A percentile compares a stretch with the other conserved stretches of the same genome.
These are phyloP conservation scores for Cerastis leucographa DNA, from an alignment of 2,888 invertebrate genomes.

Conservation along the genomic window DNA sequence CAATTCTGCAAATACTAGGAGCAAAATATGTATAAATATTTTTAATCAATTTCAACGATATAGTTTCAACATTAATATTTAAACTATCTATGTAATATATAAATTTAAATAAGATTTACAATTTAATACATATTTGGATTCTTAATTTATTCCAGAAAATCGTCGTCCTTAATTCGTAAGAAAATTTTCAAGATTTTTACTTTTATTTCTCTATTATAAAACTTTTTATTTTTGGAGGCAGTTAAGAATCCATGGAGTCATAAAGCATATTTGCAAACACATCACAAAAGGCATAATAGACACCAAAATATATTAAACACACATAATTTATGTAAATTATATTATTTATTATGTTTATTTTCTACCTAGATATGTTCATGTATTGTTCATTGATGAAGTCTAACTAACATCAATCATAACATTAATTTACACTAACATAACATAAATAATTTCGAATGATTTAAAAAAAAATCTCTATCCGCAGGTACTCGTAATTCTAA, in stretches of 20 bases:
- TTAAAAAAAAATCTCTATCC: neutral
- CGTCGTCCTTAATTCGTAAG: neutral
- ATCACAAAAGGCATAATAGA: slow-evolving; percentile 7
- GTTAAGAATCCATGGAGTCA: neutral
- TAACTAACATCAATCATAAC: neutral
- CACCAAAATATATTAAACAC: slow-evolving; percentile 24
- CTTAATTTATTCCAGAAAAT: neutral
- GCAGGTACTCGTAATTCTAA: neutral
- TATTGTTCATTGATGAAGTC: neutral
- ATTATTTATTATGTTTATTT: neutral
- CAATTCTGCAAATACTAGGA: neutral
- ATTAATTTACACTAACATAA: neutral
- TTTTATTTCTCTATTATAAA: neutral
- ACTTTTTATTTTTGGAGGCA: neutral
- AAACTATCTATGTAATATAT: neutral
- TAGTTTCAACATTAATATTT: neutral
- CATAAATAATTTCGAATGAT: neutral
- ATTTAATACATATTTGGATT: neutral
- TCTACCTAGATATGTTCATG: neutral
- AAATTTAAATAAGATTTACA: neutral
- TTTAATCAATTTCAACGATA: neutral
- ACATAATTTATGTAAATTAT: slow-evolving; percentile 25
- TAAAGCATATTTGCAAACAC: neutral
- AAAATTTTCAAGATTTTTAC: neutral
- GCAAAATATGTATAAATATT: neutral